These are phyloP conservation scores for Choristoneura rosaceana DNA, from an alignment of 2,888 invertebrate species.

Conservation along the genomic window DNA sequence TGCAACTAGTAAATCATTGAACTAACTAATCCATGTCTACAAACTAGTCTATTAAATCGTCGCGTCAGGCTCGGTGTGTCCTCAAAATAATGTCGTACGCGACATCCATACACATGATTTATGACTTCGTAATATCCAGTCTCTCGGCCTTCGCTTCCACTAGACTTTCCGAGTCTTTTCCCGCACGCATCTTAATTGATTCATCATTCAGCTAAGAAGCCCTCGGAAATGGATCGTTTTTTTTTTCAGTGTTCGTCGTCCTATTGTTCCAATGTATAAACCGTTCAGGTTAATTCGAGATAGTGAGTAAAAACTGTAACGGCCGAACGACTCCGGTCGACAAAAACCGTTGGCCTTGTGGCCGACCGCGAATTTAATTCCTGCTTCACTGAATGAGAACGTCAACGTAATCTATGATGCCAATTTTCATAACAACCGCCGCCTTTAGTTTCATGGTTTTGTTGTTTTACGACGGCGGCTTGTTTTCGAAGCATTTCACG, in stretches of 20 bases:
- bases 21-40: constrained; percentile 16
- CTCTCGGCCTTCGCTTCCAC: constrained; percentile 26
- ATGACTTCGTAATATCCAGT: constrained; percentile 20
- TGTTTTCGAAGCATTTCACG: constrained; percentile 13
- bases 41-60: constrained; percentile 13
- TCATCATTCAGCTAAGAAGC: not conserved
- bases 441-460: constrained; percentile 6
- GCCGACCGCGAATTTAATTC: constrained; percentile 67
- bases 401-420: constrained; percentile 46
- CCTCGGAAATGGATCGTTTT: constrained; percentile 30
- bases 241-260: constrained; percentile 9
- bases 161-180: constrained; percentile 16
- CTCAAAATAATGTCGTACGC: constrained; percentile 25
- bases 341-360: constrained; percentile 67
- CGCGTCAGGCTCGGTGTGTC: constrained; percentile 1
- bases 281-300: constrained; percentile 30
- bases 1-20: constrained; percentile 13
- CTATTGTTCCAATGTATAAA: constrained; percentile 28
- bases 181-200: not conserved
- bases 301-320: constrained; percentile 52
- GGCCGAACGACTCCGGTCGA: constrained; percentile 43
- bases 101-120: constrained; percentile 34
- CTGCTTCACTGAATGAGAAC: constrained; percentile 69
- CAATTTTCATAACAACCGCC: constrained; percentile 36
- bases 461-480: constrained; percentile 13